A percentile compares a stretch with the other conserved stretches of the same genome.
These are phyloP conservation scores for Limnephilus auricula DNA, from an alignment of 2,888 invertebrate genomes.

Conservation along the genomic window DNA sequence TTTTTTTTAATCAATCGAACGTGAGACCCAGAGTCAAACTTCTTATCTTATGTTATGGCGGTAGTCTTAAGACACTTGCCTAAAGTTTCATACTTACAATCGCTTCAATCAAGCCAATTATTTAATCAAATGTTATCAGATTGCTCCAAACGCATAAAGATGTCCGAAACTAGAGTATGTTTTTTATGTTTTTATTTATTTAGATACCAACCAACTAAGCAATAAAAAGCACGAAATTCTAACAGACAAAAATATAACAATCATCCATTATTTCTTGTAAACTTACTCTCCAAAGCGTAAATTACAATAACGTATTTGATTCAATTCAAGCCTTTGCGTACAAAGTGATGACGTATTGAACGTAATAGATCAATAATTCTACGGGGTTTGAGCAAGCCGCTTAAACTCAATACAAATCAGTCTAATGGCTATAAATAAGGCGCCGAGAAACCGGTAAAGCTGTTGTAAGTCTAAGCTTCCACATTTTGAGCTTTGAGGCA, in stretches of 20 bases:
- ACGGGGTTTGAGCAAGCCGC: neutral
- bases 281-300: neutral
- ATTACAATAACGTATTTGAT: neutral
- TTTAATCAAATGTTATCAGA: neutral
- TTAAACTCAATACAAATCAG: conserved; percentile 21
- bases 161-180: neutral
- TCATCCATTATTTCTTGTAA: neutral
- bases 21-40: neutral
- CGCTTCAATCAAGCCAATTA: neutral
- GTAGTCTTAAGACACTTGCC: neutral
- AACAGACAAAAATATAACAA: neutral
- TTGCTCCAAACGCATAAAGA: neutral
- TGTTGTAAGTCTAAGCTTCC: conserved; percentile 48
- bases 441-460: conserved; percentile 35
- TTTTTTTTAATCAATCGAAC: neutral
- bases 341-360: conserved; percentile 22
- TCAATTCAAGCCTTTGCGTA: neutral
- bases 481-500: conserved; percentile 46
- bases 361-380: neutral
- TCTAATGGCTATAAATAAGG: conserved; percentile 42
- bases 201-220: neutral
- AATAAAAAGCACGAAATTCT: neutral
- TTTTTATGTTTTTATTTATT: neutral
- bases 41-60: neutral
- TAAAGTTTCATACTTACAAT: neutral